Evolutionary conservation across 2,797 vertebrate genomes (phyloP), one percentile per base, ranked within the genome.

Genomic region (Trichosurus vulpecula): DNA sequence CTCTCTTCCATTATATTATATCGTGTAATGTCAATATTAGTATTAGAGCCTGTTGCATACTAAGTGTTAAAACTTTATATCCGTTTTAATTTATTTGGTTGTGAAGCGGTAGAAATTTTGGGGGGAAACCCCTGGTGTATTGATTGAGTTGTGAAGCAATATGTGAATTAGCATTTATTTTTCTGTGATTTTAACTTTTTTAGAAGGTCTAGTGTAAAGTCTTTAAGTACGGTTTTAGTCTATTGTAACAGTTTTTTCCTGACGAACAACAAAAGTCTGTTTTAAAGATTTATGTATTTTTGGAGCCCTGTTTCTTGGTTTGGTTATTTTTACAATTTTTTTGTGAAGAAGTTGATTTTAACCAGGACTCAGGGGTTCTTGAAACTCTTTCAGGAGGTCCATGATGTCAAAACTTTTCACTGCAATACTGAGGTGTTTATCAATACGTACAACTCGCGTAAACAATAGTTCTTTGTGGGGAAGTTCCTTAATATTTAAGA

Each of bases 281-380:
- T 41, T 74, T 74, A 19, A 74, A 22, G 6, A 22, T 96, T 55
- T 92, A 14, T 3, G 14, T 91, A 87, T 90, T 96, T 97, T 96
- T 27, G 27, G 95, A 54, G 93, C 52, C 25, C 51, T 19, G 8
- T 93, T 6, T 97, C 29, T 93, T 19, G 95, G n/a, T 97, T 96
- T 95, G 11, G 41, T 96, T 96, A 47, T 35, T 94, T 91, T 96
- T 91, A 74, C 81, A 90, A 93, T 16, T 95, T 96, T 91, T 66
- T 66, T 66, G 30, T 66, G 31, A 14, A 66, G 16, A 35, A 66
- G n/a, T 12, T 61, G 53, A 11, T 27, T 81, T 66, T 87, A 51
- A 51, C 74, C 9, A 25, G n/a, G n/a, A 74, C n/a, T 74, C 31
- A 66, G 31, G 31, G 30, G 14, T 66, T 35, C 19, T 81, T 81